Percentiles rank a stretch among this genome's conserved stretches.
Conservation (phyloP, 2,888 invertebrate genomes). For the Sialis lutaria region DNA sequence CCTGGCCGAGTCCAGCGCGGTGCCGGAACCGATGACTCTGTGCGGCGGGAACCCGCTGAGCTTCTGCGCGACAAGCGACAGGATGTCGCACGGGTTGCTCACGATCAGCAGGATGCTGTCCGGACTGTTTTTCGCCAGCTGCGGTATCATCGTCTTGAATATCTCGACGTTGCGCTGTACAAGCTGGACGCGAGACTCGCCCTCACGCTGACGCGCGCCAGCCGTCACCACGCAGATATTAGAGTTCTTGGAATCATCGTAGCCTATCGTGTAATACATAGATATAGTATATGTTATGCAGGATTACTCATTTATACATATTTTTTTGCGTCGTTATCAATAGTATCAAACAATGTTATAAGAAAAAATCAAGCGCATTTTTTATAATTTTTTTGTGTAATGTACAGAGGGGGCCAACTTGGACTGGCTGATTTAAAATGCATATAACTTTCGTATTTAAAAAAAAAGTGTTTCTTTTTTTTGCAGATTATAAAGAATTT, state of each 20-base stretch:
- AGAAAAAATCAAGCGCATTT: no score
- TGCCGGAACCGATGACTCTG: constrained; percentile 43
- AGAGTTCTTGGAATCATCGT: constrained; percentile 31
- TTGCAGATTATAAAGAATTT: no score
- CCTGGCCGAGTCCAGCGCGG: constrained; percentile 41
- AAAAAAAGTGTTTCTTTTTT: no score
- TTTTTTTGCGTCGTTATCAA: no score
- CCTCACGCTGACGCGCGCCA: constrained; percentile 33
- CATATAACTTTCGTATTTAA: no score
- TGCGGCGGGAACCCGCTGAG: constrained; percentile 39
- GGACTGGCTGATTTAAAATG: no score
- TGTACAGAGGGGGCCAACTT: no score
- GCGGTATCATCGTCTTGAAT: constrained; percentile 37
- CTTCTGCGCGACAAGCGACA: constrained; percentile 48
- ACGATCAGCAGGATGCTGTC: constrained; percentile 36
- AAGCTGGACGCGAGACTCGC: constrained; percentile 29
- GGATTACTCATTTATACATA: no score
- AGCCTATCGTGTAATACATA: constrained; percentile 22
- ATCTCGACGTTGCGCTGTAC: constrained; percentile 38
- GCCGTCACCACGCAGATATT: constrained; percentile 40
- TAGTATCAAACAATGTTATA: no score
- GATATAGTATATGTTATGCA: no score
- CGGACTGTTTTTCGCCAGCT: constrained; percentile 37
- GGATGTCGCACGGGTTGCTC: constrained; percentile 37
- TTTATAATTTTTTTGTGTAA: no score